Conservation (phyloP, 2,888 invertebrate species). For the Cheilosia pagana region DNA sequence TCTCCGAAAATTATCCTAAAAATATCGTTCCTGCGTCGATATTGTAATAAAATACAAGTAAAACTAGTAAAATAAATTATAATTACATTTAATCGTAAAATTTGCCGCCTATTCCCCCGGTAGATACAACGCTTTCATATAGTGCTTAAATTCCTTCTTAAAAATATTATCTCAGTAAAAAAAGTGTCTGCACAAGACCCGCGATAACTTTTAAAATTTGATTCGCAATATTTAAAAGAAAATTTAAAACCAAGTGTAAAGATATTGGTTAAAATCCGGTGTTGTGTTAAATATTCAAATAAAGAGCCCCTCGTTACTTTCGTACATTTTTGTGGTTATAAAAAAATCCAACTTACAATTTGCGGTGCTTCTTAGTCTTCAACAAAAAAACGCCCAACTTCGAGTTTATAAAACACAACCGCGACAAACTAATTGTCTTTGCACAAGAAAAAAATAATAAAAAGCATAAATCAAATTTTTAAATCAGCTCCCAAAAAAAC, state of each 20-base stretch:
- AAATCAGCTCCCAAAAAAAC: neutral
- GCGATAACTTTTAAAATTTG: neutral
- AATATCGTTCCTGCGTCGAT: slow-evolving; percentile 10
- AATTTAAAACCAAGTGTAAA: neutral
- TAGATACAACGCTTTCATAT: neutral
- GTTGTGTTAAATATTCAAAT: neutral
- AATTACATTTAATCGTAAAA: neutral
- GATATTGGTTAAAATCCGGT: neutral
- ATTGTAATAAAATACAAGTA: slow-evolving; percentile 1
- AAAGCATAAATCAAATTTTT: neutral
- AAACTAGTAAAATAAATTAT: neutral
- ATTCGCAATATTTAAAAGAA: neutral
- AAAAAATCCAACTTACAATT: too few species aligned
- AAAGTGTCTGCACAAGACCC: neutral
- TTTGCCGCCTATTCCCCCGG: neutral
- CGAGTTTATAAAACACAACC: too few species aligned
- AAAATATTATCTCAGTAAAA: neutral
- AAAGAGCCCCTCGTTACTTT: neutral
- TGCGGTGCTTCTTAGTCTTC: too few species aligned
- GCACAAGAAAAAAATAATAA: neutral
- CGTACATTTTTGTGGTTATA: too few species aligned
- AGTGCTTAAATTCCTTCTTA: neutral
- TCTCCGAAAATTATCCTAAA: neutral
- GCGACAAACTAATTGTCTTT: too few species aligned
- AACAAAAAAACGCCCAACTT: too few species aligned